These are phyloP conservation scores for Myrmecobius fasciatus DNA, from an alignment of 2,113 vertebrate genomes.

Conservation along the genomic window DNA sequence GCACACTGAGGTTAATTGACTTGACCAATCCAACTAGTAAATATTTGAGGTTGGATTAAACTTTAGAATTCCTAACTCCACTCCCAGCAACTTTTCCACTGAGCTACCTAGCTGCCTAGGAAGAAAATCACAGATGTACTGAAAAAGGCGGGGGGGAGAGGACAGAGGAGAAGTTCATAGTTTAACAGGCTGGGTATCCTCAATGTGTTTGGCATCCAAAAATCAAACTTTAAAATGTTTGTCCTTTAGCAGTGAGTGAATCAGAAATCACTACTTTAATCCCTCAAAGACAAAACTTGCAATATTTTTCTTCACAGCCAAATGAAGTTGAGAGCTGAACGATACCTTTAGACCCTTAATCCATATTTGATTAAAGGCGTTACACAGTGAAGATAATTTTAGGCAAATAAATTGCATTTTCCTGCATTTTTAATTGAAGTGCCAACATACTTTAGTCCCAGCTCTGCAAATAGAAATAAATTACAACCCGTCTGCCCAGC, in stretches of 20 bases:
- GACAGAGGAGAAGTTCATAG: not conserved
- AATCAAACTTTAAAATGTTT: conserved; percentile 48
- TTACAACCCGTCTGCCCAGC: not conserved
- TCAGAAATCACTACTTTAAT: not conserved
- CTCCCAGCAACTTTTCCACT: not conserved
- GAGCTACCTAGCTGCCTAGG: not conserved
- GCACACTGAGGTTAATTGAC: not conserved
- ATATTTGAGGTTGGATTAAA: not conserved
- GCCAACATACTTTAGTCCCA: not conserved
- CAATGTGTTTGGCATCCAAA: conserved; percentile 17
- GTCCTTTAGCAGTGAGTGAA: not conserved
- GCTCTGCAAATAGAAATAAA: not conserved
- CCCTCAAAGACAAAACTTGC: conserved; percentile 62
- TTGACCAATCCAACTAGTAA: not conserved
- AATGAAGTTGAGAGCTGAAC: conserved; percentile 60
- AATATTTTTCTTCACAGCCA: conserved; percentile 72
- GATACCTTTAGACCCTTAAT: conserved; percentile 60
- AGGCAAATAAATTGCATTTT: conserved; percentile 58
- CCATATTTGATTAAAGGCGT: conserved; percentile 67
- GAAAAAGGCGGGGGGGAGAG: too few species aligned
- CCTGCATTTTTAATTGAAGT: not conserved
- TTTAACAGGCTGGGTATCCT: not conserved
- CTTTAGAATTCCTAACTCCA: not conserved
- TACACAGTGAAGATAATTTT: conserved; percentile 79
- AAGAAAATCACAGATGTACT: not conserved